Percentiles rank a stretch among this genome's conserved stretches.
Evolutionary conservation across 2,888 invertebrate genomes (phyloP).

Genomic region (Drosophila pegasa): DNA sequence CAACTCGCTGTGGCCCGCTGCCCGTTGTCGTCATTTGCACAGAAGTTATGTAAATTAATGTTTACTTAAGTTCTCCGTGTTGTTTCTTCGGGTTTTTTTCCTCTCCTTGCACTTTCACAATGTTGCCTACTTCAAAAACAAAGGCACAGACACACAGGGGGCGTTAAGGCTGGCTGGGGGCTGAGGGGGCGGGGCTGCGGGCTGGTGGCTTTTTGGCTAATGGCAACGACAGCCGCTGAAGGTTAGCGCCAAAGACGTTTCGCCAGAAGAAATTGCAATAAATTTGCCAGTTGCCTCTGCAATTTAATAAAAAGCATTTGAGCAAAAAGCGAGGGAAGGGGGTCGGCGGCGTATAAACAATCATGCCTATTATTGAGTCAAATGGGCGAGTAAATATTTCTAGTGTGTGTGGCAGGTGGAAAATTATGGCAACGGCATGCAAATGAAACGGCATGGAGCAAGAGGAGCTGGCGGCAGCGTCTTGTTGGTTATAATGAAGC

Average conservation of each 20-base stretch:
- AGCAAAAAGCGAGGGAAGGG: neutral
- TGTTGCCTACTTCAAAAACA: constrained; percentile 80
- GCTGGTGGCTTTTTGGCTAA: constrained; percentile 59
- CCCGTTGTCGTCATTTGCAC: constrained; percentile 77
- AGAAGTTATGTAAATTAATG: constrained; percentile 85
- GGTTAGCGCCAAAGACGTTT: constrained; percentile 55
- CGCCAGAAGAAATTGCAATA: constrained; percentile 64
- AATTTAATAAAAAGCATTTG: constrained; percentile 83
- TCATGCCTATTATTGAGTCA: constrained; percentile 75
- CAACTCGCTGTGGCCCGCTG: constrained; percentile 28
- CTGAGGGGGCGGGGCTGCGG: constrained; percentile 13
- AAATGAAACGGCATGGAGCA: constrained; percentile 83
- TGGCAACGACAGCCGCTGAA: constrained; percentile 59
- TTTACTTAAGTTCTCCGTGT: constrained; percentile 84
- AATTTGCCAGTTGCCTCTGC: constrained; percentile 73
- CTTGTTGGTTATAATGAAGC: constrained; percentile 46
- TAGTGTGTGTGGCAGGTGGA: constrained; percentile 46
- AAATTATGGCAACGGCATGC: constrained; percentile 84
- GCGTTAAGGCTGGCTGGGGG: constrained; percentile 11
- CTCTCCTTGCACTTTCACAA: constrained; percentile 73
- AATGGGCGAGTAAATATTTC: constrained; percentile 78
- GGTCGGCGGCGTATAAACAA: constrained; percentile 65
- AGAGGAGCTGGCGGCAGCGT: constrained; percentile 16
- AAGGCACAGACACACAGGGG: constrained; percentile 65
- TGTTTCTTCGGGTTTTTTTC: constrained; percentile 67